Evolutionary conservation across 2,888 invertebrate genomes (phyloP), one percentile per base, ranked within the genome.

Genomic region (Andrena dorsata): DNA sequence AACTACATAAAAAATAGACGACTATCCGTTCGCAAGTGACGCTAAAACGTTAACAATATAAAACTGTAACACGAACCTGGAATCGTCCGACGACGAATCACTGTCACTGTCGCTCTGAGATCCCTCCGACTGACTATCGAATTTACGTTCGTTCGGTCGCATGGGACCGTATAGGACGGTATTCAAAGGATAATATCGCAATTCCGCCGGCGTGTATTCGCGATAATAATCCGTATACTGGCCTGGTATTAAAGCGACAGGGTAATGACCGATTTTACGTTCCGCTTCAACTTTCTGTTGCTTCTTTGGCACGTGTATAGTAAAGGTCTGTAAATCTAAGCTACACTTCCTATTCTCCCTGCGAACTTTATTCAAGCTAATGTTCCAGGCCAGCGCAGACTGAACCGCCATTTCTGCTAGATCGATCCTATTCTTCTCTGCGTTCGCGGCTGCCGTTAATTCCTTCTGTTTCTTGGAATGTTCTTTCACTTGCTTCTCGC

Each of bases 161-260:
- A 94, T 94, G 6, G 95, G 95, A 49, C 96, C 96, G 90, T 96
- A 97, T 76, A 98, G 92, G 82, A 97, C 97, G 8, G 99, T 98
- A 94, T 98, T 98, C 68, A 99, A 93, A 0, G 99, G 99, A 94
- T 98, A 96, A 93, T 98, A 98, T 92, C 98, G 97, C 76, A 99
- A 95, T 94, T 99, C 98, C 16, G 97, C 96, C 6, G 98, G 95
- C 1, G 97, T 96, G 93, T 98, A 99, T 77, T 94, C 90, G 91
- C 97, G 96, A 94, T 97, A 99, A 92, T 96, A 96, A 94, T 98
- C 98, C 88, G 97, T 97, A 94, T 96, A 99, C 95, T 99, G 99
- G n/a, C 99, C 99, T 51, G 99, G 98, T 89, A 99, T 96, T 84
- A 99, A 95, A 61, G 99, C 97, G 82, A 99, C 96, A 26, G 99